phyloP scores from a whole-genome alignment of 2,888 invertebrate species.

The Tinea semifulvella region DNA sequence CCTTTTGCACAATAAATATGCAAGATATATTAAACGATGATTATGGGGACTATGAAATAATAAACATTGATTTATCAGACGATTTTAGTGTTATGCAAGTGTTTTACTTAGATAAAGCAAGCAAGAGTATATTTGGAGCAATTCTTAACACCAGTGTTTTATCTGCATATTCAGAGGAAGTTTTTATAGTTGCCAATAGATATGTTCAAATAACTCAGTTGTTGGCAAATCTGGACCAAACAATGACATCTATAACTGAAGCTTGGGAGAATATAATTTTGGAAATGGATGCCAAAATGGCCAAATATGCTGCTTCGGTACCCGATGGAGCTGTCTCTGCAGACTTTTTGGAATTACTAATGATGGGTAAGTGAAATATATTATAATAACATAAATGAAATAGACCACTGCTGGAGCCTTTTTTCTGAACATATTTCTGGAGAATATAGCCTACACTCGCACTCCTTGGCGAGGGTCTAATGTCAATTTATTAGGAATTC shows the following conservation, averaged over 20 bases:
- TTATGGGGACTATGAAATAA: conserved; percentile 64
- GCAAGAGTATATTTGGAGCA: conserved; percentile 51
- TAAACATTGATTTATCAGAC: conserved; percentile 74
- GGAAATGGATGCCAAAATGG: conserved; percentile 93
- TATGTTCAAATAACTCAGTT: conserved; percentile 78
- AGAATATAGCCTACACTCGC: too few relatives aligned
- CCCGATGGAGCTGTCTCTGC: conserved; percentile 86
- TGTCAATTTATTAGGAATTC: too few relatives aligned
- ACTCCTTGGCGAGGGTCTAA: too few relatives aligned
- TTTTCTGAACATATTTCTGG: too few relatives aligned
- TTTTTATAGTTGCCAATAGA: conserved; percentile 77
- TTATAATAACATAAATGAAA: too few relatives aligned
- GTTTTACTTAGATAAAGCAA: conserved; percentile 60
- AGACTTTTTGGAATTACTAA: conserved; percentile 88
- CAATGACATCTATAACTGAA: conserved; percentile 84
- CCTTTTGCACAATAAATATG: conserved; percentile 75
- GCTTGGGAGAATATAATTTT: conserved; percentile 94
- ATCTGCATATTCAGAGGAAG: conserved; percentile 72
- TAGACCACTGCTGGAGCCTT: too few relatives aligned
- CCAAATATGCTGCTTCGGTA: conserved; percentile 84
- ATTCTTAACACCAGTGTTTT: conserved; percentile 69
- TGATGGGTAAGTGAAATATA: conserved; percentile 70
- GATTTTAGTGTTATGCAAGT: conserved; percentile 77
- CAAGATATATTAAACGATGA: conserved; percentile 65
- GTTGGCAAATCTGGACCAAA: conserved; percentile 74